Base-by-base conservation (phyloP, 2,888 invertebrate genomes). In the Craniophora ligustri region DNA sequence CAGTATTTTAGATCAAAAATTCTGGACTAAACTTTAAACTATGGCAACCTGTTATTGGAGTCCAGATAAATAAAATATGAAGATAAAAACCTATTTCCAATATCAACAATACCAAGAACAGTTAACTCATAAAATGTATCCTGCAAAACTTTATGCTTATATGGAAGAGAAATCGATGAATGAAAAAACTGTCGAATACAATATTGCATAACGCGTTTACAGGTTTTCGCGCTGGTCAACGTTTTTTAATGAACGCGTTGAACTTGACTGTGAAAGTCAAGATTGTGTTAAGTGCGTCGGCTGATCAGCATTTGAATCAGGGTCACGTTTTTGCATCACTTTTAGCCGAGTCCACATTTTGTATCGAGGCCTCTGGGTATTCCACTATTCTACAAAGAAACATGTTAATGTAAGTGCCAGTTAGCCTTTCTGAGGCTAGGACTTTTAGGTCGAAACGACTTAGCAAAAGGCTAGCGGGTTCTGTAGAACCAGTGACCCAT, bases 251-350 rank as follows among this genome's bases (percentile, higher is more conserved):
- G 51, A 56, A 57, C 66, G 42, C 26, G 58, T 53, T 75, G 75
- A 75, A 73, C 72, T 73, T 73, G 72, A 63, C 67, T 66, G 61
- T 71, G 73, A 72, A 72, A 75, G 75, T 72, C 56, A 49, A 62
- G 67, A 62, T 47, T 53, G 39, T 50, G 47, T 66, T 70, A 60
- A 72, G 67, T 58, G 58, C 59, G 61, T 58, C 62, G 68, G 66
- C 50, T 66, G 72, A 68, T 67, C 67, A 70, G 50, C 57, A 74
- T 71, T 51, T 60, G 56, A 54, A 69, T 56, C 75, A 68, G 68
- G 72, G 75, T 72, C 66, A 60, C 51, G 58, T 58, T 65, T 74
- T 63, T 72, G 66, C 58, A 61, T 40, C 47, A 53, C 53, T 45
- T 46, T 28, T 30, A 23, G 41, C 59, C 30, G 46, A 34, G 32